phyloP scores from a whole-genome alignment of 2,888 invertebrate genomes.

The Kryphioiulus occultus region DNA sequence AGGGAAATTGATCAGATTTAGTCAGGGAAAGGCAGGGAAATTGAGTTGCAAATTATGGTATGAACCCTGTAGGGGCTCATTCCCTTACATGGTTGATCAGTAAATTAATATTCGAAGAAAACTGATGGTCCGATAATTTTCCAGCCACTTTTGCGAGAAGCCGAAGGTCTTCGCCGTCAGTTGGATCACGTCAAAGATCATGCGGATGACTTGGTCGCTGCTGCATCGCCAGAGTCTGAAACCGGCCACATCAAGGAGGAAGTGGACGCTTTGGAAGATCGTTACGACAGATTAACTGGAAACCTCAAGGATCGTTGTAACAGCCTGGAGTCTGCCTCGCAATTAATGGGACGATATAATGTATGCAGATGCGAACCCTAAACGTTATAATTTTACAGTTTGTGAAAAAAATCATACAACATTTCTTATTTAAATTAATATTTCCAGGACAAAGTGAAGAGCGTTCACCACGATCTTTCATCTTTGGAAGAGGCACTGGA shows the following conservation, averaged over 20 bases:
- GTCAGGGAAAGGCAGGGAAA: no score
- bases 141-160: conserved; percentile 75
- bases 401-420: no score
- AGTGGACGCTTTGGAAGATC: conserved; percentile 77
- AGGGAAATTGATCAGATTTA: no score
- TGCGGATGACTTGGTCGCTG: conserved; percentile 78
- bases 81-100: no score
- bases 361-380: conserved; percentile 63
- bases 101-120: neutral
- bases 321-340: conserved; percentile 83
- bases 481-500: conserved; percentile 85
- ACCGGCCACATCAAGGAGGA: conserved; percentile 80
- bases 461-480: conserved; percentile 76
- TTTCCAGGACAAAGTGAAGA: conserved; percentile 78
- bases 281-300: conserved; percentile 77
- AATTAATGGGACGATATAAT: conserved; percentile 85
- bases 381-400: no score
- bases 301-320: conserved; percentile 80
- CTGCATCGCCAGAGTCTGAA: conserved; percentile 76
- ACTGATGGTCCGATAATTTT: neutral
- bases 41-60: no score
- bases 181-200: conserved; percentile 71
- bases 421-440: no score
- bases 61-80: no score
- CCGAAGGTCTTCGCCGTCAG: conserved; percentile 78